A percentile compares a stretch with the other conserved stretches of the same genome.
Evolutionary conservation across 2,797 vertebrate genomes (phyloP).

Genomic region (Pachyuromys duprasi): DNA sequence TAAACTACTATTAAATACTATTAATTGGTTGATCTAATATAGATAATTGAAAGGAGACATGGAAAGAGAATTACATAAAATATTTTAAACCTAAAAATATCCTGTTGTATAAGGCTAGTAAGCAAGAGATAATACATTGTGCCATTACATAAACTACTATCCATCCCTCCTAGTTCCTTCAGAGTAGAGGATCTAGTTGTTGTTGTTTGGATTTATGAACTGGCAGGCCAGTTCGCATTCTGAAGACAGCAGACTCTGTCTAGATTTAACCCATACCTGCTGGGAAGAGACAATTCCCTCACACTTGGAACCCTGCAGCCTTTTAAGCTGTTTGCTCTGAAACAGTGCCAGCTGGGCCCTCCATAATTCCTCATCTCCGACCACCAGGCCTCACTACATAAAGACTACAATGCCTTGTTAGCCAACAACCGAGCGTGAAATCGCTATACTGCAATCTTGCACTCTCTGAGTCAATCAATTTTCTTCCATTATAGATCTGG

Average conservation of each 20-base stretch:
- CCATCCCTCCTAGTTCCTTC: slow-evolving; percentile 80
- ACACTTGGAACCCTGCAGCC: slow-evolving; percentile 83
- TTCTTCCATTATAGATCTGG: slow-evolving; percentile 80
- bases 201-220: slow-evolving; percentile 81
- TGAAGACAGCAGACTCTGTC: slow-evolving; percentile 81
- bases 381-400: slow-evolving; percentile 88
- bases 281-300: slow-evolving; percentile 89
- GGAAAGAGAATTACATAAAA: slow-evolving; percentile 1
- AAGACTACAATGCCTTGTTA: slow-evolving; percentile 91
- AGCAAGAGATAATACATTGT: background rate
- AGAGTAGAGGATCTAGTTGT: slow-evolving; percentile 82
- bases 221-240: slow-evolving; percentile 84
- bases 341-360: slow-evolving; percentile 86
- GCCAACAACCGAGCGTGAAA: slow-evolving; percentile 93
- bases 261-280: slow-evolving; percentile 87
- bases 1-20: background rate
- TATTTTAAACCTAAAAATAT: slow-evolving; percentile 56
- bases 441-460: slow-evolving; percentile 88
- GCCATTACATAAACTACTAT: slow-evolving; percentile 77
- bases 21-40: background rate
- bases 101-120: background rate
- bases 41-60: background rate
- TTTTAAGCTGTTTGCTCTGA: slow-evolving; percentile 89
- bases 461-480: slow-evolving; percentile 90
- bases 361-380: slow-evolving; percentile 85